These are phyloP conservation scores for Trochalopteron elliotii DNA, from an alignment of 2,113 vertebrate genomes.

Conservation along the genomic window DNA sequence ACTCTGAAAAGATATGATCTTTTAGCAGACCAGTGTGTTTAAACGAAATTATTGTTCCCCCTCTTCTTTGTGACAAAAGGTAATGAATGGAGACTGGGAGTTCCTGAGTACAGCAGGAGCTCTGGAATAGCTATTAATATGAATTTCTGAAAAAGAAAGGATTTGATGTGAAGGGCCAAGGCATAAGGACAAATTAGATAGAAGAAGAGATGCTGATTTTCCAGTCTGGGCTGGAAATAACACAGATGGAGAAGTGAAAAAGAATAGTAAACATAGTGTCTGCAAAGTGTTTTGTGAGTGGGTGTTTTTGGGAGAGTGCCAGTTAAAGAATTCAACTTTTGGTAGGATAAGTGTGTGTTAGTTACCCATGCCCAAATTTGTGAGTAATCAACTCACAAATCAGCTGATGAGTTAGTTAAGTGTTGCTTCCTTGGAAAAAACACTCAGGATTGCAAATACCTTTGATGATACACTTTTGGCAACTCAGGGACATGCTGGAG, in stretches of 20 bases:
- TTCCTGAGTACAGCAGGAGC: background rate
- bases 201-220: background rate
- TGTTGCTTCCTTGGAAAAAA: background rate
- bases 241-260: background rate
- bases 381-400: background rate
- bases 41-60: background rate
- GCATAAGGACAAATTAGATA: background rate
- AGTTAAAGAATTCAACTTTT: background rate
- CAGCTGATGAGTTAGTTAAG: background rate
- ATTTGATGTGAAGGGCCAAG: background rate
- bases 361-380: background rate
- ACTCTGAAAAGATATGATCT: background rate
- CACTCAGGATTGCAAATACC: background rate
- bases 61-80: slow-evolving; percentile 1
- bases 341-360: background rate
- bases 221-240: background rate
- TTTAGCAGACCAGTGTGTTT: background rate
- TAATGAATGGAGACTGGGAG: background rate
- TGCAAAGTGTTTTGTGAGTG: background rate
- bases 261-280: background rate
- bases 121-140: background rate
- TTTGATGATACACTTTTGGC: background rate
- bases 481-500: background rate
- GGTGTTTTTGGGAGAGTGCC: background rate
- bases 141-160: slow-evolving; percentile 14